Conservation (phyloP, 2,888 invertebrate species). For the Eucriotettix oculatus region DNA sequence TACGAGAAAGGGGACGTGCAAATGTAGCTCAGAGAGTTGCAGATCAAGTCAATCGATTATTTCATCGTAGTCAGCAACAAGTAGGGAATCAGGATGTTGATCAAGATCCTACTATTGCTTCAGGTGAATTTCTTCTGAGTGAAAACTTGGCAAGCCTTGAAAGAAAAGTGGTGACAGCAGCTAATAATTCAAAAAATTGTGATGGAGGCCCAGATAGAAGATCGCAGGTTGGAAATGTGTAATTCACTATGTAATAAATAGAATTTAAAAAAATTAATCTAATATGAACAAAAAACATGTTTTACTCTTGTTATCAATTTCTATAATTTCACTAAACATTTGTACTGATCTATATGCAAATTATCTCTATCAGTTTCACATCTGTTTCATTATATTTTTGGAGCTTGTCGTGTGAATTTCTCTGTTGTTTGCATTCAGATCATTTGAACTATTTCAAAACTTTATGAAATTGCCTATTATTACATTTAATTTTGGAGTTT, state of each 20-base stretch:
- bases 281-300: too few relatives aligned
- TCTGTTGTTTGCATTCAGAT: too few relatives aligned
- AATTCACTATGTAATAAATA: not conserved
- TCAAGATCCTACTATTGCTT: not conserved
- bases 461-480: too few relatives aligned
- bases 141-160: constrained; percentile 22
- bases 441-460: too few relatives aligned
- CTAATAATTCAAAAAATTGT: constrained; percentile 6
- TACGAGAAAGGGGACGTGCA: constrained; percentile 51
- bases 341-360: too few relatives aligned
- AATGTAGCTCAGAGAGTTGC: constrained; percentile 53
- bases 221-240: not conserved
- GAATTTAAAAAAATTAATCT: not conserved
- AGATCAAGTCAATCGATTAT: constrained; percentile 41
- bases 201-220: not conserved
- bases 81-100: not conserved
- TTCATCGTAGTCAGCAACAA: not conserved
- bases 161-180: constrained; percentile 6
- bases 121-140: constrained; percentile 24
- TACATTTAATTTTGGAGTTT: too few relatives aligned
- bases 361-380: too few relatives aligned
- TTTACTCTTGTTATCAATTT: too few relatives aligned
- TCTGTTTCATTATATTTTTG: too few relatives aligned
- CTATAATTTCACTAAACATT: too few relatives aligned
- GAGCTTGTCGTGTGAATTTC: too few relatives aligned